These are phyloP conservation scores for Nyctalus aviator DNA, from an alignment of 2,797 vertebrate genomes.

Conservation along the genomic window DNA sequence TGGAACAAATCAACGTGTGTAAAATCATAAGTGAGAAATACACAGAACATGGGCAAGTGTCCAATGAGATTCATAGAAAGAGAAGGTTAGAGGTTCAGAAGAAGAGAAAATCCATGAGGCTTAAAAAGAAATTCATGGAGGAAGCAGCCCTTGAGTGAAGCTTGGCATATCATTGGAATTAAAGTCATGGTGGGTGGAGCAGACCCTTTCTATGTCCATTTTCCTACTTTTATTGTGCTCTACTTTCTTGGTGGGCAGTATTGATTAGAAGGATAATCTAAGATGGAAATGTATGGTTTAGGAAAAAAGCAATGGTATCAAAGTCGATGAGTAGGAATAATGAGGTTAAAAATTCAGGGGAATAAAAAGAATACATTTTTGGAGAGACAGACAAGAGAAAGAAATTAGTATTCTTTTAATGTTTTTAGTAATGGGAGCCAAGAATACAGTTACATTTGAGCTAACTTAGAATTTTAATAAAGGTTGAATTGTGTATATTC, in stretches of 20 bases:
- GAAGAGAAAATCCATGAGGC: neutral
- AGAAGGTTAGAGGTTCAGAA: neutral
- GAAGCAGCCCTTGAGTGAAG: neutral
- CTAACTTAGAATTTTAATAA: conserved; percentile 35
- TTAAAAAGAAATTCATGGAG: neutral
- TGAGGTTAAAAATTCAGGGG: neutral
- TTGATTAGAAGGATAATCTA: neutral
- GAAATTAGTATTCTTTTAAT: neutral
- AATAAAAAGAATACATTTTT: neutral
- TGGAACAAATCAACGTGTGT: neutral
- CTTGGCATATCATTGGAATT: neutral
- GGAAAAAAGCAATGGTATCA: neutral
- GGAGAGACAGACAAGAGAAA: neutral
- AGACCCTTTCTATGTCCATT: neutral
- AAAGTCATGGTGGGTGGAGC: neutral
- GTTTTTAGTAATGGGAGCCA: neutral
- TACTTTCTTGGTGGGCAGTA: neutral
- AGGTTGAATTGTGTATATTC: neutral
- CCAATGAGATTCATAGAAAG: neutral
- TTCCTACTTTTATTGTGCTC: neutral
- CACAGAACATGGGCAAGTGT: neutral
- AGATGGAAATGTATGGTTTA: neutral
- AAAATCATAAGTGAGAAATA: neutral
- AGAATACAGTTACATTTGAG: neutral
- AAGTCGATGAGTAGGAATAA: neutral